Percentiles rank a stretch among this genome's conserved stretches.
Conservation (phyloP, 1,140 invertebrate genomes). For the Acromyrmex echinatior region DNA sequence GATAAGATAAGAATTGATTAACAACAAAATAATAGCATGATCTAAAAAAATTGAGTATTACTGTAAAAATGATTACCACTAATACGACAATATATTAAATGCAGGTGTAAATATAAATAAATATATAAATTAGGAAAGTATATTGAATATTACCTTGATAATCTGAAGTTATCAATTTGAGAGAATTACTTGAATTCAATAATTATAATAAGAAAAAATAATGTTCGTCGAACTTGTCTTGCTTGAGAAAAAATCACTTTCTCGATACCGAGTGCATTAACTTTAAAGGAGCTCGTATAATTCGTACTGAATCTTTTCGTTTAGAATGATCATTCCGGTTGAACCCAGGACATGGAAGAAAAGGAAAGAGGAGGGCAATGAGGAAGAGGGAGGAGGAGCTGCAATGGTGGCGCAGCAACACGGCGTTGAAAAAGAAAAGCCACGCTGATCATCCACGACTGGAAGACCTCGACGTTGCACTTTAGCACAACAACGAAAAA, state of each 20-base stretch:
- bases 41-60: background rate
- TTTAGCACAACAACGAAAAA: slow-evolving; percentile 61
- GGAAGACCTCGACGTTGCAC: slow-evolving; percentile 75
- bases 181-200: background rate
- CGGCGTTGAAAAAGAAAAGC: slow-evolving; percentile 76
- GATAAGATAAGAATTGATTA: background rate
- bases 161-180: background rate
- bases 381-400: slow-evolving; percentile 52
- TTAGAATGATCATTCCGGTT: slow-evolving; percentile 49
- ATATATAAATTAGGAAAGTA: background rate
- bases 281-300: slow-evolving; percentile 12
- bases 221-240: background rate
- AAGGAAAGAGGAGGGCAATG: slow-evolving; percentile 54
- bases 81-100: background rate
- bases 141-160: background rate
- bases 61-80: background rate
- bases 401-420: slow-evolving; percentile 26
- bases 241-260: slow-evolving; percentile 19
- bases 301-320: slow-evolving; percentile 27
- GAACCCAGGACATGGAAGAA: slow-evolving; percentile 44
- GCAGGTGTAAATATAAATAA: background rate
- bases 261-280: slow-evolving; percentile 10
- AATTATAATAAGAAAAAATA: background rate
- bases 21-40: too few relatives aligned
- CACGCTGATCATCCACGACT: slow-evolving; percentile 71